A percentile compares a stretch with the other conserved stretches of the same genome.
These are phyloP conservation scores for Pasiphila rectangulata DNA, from an alignment of 2,888 invertebrate species.

Conservation along the genomic window DNA sequence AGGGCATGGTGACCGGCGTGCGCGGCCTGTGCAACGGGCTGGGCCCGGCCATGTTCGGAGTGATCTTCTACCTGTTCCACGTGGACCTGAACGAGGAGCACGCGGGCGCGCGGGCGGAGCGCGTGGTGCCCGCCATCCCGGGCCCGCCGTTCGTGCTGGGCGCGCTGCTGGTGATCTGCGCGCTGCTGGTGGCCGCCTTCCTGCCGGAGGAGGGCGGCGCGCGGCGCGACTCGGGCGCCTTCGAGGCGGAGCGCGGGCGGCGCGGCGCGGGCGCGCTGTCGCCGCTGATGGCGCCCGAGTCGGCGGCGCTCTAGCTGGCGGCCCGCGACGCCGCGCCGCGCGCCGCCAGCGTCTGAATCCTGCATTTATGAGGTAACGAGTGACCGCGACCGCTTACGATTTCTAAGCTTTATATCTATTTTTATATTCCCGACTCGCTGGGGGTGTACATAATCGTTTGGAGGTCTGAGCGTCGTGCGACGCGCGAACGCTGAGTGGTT, in stretches of 20 bases:
- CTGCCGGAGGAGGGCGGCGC: conserved; percentile 84
- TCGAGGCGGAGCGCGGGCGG: conserved; percentile 89
- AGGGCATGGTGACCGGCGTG: conserved; percentile 99
- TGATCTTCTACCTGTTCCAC: conserved; percentile 98
- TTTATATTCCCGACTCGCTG: conserved; percentile 57
- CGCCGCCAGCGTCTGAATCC: conserved; percentile 70
- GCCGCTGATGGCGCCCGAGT: conserved; percentile 89
- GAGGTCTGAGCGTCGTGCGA: neutral
- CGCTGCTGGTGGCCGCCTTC: conserved; percentile 94
- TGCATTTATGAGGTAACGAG: conserved; percentile 67
- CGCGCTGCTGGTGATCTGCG: conserved; percentile 96
- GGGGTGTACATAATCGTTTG: conserved; percentile 54
- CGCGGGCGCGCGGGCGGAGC: conserved; percentile 42
- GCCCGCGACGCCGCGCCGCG: conserved; percentile 52
- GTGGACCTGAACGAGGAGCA: conserved; percentile 95
- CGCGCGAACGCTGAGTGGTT: conserved; percentile 33
- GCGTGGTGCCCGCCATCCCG: conserved; percentile 88
- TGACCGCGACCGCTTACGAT: conserved; percentile 54
- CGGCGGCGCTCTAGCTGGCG: conserved; percentile 85
- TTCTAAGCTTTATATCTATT: conserved; percentile 71
- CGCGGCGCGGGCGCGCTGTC: conserved; percentile 89
- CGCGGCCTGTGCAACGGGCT: conserved; percentile 98
- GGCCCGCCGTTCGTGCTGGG: conserved; percentile 99
- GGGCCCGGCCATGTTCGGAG: conserved; percentile 98
- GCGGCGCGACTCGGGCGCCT: conserved; percentile 81